A percentile compares a stretch with the other conserved stretches of the same genome.
Conservation (phyloP, 2,797 vertebrate species). For the Enteromius paludinosus region DNA sequence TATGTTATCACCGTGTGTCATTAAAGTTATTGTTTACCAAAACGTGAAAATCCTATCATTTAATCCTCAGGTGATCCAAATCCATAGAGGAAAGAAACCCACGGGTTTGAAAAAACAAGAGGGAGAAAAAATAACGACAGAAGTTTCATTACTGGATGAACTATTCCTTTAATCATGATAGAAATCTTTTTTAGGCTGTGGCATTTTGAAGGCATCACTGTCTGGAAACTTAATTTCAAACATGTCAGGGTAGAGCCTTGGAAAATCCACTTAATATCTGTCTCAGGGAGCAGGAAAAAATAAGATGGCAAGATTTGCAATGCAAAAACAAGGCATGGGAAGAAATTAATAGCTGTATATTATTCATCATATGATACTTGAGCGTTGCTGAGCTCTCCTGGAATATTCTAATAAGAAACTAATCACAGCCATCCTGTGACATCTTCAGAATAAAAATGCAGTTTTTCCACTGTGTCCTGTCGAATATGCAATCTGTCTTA, state of each 20-base stretch:
- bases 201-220: slow-evolving; percentile 24
- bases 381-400: slow-evolving; percentile 13
- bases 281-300: slow-evolving; percentile 3
- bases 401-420: slow-evolving; percentile 11
- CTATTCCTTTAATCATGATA: slow-evolving; percentile 7
- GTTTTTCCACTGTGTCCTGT: slow-evolving; percentile 29
- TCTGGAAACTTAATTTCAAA: slow-evolving; percentile 35
- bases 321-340: slow-evolving; percentile 33
- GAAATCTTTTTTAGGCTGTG: not conserved
- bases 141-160: slow-evolving; percentile 13
- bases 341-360: slow-evolving; percentile 34
- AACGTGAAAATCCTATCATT: not conserved
- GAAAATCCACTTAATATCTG: slow-evolving; percentile 23
- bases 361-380: slow-evolving; percentile 1
- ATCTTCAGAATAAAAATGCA: slow-evolving; percentile 27
- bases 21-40: not conserved
- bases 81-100: not conserved
- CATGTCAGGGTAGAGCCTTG: not conserved
- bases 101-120: not conserved
- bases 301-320: slow-evolving; percentile 6
- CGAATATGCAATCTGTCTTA: slow-evolving; percentile 25
- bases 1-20: not conserved
- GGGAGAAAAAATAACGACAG: not conserved
- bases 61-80: not conserved
- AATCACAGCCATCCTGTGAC: slow-evolving; percentile 27